A percentile compares a stretch with the other conserved stretches of the same genome.
These are phyloP conservation scores for Leptinotarsa peninsularis DNA, from an alignment of 2,888 invertebrate genomes.

Conservation along the genomic window DNA sequence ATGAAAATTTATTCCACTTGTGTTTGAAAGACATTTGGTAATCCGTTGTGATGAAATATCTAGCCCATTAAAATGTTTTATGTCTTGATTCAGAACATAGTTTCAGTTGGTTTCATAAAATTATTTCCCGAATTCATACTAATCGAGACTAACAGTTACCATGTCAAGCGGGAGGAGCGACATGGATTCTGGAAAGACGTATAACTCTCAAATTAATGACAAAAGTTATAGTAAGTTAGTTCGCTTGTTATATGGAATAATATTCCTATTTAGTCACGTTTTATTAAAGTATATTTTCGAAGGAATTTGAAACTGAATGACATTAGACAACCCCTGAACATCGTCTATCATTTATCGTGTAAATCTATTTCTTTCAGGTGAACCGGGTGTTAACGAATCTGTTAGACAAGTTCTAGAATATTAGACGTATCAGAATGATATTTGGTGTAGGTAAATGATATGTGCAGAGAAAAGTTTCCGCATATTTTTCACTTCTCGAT, in stretches of 20 bases:
- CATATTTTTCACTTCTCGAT: too few species aligned
- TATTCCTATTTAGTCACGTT: background rate
- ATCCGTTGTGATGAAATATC: background rate
- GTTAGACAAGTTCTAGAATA: too few species aligned
- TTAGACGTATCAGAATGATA: too few species aligned
- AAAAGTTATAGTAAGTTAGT: conserved; percentile 10
- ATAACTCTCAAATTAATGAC: conserved; percentile 8
- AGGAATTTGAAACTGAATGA: too few species aligned
- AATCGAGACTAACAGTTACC: conserved; percentile 5
- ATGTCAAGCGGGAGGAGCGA: background rate
- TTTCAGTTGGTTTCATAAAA: background rate
- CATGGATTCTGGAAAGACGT: background rate
- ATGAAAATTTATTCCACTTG: background rate
- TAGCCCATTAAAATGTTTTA: background rate
- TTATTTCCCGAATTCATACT: conserved; percentile 5
- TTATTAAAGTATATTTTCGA: background rate
- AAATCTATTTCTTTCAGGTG: too few species aligned
- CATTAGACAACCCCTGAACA: too few species aligned
- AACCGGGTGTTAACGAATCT: too few species aligned
- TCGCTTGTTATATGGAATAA: background rate
- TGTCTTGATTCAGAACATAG: conserved; percentile 1
- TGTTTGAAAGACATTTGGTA: background rate
- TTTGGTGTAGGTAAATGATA: too few species aligned
- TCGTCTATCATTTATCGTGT: too few species aligned
- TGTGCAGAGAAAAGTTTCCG: too few species aligned